Conservation (phyloP, 2,113 vertebrate species). For the Sialia sialis region DNA sequence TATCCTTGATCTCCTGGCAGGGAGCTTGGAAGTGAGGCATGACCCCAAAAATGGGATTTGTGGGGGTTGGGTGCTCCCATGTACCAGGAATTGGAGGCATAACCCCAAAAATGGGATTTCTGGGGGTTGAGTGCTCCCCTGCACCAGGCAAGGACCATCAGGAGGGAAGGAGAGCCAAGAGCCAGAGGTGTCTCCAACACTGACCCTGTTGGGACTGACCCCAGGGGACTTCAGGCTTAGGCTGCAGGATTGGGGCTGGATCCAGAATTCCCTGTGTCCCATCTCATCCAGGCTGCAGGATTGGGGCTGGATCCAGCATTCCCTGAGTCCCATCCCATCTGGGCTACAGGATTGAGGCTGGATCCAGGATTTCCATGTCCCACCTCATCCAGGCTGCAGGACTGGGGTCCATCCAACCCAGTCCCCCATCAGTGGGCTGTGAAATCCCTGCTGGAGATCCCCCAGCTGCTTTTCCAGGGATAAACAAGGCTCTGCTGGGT, state of each 20-base stretch:
- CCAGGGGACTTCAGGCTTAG: fast-evolving
- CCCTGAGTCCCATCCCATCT: fast-evolving
- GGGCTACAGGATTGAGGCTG: background rate
- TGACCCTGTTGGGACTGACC: background rate
- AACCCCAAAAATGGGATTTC: background rate
- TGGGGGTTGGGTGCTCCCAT: fast-evolving
- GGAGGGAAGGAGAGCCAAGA: background rate
- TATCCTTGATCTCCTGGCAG: background rate
- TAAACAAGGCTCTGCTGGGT: background rate
- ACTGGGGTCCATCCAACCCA: background rate
- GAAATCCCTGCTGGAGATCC: background rate
- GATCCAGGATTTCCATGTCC: background rate
- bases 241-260: background rate
- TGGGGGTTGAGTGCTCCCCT: too few species aligned
- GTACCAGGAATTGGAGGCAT: background rate
- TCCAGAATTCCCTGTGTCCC: background rate
- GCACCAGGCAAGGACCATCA: background rate
- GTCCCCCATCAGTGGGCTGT: background rate
- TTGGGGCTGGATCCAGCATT: background rate
- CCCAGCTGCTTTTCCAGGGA: background rate
- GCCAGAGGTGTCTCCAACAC: background rate
- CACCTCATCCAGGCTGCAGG: background rate
- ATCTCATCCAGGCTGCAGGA: background rate
- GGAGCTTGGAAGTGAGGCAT: background rate
- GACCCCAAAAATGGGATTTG: background rate